Percentiles rank a stretch among this genome's conserved stretches.
These are phyloP conservation scores for Caenorhabditis imperialis DNA, from an alignment of 2,888 invertebrate genomes.

Conservation along the genomic window DNA sequence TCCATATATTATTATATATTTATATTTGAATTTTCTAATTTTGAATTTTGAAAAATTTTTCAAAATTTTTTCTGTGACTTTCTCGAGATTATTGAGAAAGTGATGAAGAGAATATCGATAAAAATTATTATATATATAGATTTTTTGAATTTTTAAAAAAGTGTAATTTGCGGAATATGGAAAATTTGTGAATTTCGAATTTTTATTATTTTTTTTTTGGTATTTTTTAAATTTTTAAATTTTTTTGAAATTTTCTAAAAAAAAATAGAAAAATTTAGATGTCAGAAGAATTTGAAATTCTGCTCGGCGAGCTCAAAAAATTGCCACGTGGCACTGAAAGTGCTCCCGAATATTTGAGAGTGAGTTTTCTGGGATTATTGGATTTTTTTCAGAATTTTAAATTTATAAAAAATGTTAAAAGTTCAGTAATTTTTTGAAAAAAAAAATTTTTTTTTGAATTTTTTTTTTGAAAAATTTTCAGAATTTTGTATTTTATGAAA, in stretches of 20 bases:
- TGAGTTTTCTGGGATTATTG: too few species aligned
- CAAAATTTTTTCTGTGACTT: neutral
- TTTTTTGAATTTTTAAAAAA: constrained; percentile 1
- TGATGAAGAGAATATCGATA: too few species aligned
- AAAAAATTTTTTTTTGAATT: neutral
- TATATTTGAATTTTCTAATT: neutral
- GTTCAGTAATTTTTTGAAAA: constrained; percentile 1
- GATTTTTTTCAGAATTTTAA: neutral
- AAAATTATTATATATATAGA: neutral
- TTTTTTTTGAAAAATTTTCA: neutral
- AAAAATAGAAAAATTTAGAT: too few species aligned
- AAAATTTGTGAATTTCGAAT: too few species aligned
- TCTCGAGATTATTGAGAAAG: too few species aligned
- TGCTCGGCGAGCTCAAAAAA: constrained; percentile 27
- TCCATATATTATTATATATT: too few species aligned
- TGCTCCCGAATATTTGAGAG: constrained; percentile 30
- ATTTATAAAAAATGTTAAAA: too few species aligned
- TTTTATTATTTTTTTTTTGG: neutral
- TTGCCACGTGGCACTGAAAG: constrained; percentile 19
- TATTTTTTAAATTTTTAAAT: neutral
- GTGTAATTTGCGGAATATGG: constrained; percentile 1
- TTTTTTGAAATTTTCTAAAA: constrained; percentile 1
- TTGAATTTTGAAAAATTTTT: neutral
- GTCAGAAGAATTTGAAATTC: constrained; percentile 22
- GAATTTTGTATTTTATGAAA: too few species aligned